phyloP scores from a whole-genome alignment of 2,888 invertebrate species.

The Habrosyne pyritoides region DNA sequence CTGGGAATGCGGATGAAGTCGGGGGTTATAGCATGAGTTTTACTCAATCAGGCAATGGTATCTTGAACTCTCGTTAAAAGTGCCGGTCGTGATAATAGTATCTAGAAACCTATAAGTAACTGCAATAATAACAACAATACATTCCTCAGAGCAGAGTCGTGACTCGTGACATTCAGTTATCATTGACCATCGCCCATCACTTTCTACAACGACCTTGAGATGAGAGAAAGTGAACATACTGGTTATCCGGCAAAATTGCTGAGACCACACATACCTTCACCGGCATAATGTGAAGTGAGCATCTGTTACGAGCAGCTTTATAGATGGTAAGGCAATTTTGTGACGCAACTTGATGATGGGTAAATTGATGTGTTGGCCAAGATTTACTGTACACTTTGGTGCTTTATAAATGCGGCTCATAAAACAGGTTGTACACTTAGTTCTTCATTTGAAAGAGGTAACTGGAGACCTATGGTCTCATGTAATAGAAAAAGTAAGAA shows the following conservation, averaged over 20 bases:
- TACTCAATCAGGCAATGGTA: too few species aligned
- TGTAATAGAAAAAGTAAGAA: too few species aligned
- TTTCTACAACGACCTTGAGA: constrained; percentile 35
- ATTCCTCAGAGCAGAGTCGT: neutral
- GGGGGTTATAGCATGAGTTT: too few species aligned
- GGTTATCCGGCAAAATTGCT: constrained; percentile 14
- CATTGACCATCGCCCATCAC: constrained; percentile 24
- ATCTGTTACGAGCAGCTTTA: neutral
- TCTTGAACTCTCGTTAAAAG: too few species aligned
- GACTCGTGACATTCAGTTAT: constrained; percentile 1
- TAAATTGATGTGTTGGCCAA: constrained; percentile 2
- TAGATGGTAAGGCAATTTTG: neutral
- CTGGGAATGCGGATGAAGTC: too few species aligned
- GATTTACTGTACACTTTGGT: neutral
- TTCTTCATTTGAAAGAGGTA: neutral
- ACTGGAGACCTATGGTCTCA: neutral
- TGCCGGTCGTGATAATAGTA: too few species aligned
- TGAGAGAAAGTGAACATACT: constrained; percentile 25
- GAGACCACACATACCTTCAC: neutral
- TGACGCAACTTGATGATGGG: neutral
- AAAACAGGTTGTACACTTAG: neutral
- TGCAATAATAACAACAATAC: neutral
- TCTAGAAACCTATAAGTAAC: neutral
- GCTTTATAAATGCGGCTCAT: neutral
- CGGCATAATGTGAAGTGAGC: neutral